Percentiles rank a stretch among this genome's conserved stretches.
These are phyloP conservation scores for Limenitis camilla DNA, from an alignment of 2,888 invertebrate genomes.

Conservation along the genomic window DNA sequence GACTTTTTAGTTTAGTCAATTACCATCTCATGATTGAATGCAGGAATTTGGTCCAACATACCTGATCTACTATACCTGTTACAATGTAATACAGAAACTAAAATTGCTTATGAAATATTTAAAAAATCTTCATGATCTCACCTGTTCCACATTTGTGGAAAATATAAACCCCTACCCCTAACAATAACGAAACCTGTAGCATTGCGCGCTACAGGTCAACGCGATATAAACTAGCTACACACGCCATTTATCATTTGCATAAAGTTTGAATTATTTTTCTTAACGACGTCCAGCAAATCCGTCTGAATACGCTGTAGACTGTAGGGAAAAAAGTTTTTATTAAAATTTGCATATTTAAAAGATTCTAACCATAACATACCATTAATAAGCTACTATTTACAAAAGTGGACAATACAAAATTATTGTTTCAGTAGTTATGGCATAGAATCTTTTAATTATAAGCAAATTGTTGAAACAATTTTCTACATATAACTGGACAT, in stretches of 20 bases:
- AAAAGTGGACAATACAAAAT: constrained; percentile 2
- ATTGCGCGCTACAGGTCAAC: constrained; percentile 76
- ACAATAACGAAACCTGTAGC: constrained; percentile 72
- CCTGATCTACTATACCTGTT: constrained; percentile 18
- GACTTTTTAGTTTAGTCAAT: neutral
- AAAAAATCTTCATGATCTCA: constrained; percentile 70
- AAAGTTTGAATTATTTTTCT: constrained; percentile 61
- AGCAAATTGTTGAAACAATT: constrained; percentile 40
- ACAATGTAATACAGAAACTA: constrained; percentile 40
- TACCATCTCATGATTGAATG: neutral
- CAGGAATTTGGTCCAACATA: constrained; percentile 27
- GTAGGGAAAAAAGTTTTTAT: constrained; percentile 72
- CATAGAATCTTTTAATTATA: constrained; percentile 65
- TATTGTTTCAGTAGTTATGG: constrained; percentile 30
- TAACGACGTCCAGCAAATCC: constrained; percentile 68
- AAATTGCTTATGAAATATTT: constrained; percentile 60
- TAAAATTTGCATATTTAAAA: constrained; percentile 67
- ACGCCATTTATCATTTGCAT: constrained; percentile 61
- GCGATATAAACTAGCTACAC: constrained; percentile 71
- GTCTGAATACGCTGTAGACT: constrained; percentile 71
- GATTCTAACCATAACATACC: constrained; percentile 56
- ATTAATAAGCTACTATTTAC: neutral
- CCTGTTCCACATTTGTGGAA: constrained; percentile 71
- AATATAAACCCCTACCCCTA: constrained; percentile 68
- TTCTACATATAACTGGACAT: neutral